phyloP scores from a whole-genome alignment of 2,888 invertebrate genomes.

The Eueremaeus valkanovi region DNA sequence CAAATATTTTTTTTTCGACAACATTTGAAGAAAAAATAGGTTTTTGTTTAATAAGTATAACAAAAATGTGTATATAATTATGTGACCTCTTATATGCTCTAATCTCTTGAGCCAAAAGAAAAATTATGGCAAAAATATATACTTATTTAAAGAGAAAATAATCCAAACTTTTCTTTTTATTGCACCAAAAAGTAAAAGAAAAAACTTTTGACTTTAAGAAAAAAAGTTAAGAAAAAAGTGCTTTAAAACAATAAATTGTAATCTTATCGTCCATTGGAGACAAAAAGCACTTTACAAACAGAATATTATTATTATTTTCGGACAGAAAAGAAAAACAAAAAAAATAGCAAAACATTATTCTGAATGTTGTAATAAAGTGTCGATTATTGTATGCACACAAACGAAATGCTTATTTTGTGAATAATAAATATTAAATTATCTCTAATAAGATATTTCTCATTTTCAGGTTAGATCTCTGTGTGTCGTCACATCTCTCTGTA shows the following conservation, averaged over 20 bases:
- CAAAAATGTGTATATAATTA: neutral
- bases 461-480: slow-evolving; percentile 14
- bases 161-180: neutral
- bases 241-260: slow-evolving; percentile 1
- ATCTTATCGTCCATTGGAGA: slow-evolving; percentile 3
- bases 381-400: neutral
- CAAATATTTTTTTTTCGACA: neutral
- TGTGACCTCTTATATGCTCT: slow-evolving; percentile 13
- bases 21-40: neutral
- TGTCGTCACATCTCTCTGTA: slow-evolving; percentile 9
- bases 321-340: neutral
- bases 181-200: too few species aligned
- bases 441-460: slow-evolving; percentile 18
- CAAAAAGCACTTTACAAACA: neutral
- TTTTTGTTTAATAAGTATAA: too few species aligned
- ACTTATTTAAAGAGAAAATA: neutral
- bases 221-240: too few species aligned
- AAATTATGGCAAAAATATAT: neutral
- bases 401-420: neutral
- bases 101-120: slow-evolving; percentile 13
- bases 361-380: slow-evolving; percentile 9
- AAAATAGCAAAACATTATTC: neutral
- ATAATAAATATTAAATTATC: slow-evolving; percentile 11
- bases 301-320: neutral
- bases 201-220: too few species aligned